Evolutionary conservation across 2,113 vertebrate species (phyloP).

Genomic region (Montifringilla adamsi): DNA sequence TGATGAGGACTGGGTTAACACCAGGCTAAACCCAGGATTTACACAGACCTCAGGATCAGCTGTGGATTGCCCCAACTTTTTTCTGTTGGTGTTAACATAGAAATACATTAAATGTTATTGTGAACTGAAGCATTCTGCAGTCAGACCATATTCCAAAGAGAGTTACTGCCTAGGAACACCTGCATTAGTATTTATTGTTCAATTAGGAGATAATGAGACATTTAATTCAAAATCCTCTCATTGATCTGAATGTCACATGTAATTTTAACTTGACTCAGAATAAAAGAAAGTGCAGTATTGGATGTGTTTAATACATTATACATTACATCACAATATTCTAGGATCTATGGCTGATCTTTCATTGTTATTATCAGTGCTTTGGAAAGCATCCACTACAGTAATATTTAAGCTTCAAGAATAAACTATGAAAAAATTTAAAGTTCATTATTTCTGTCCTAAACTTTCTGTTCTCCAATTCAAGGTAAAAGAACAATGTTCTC

Average conservation of each 20-base stretch:
- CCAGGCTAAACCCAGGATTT: neutral
- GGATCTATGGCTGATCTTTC: neutral
- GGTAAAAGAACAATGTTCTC: neutral
- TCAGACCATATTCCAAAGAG: conserved; percentile 39
- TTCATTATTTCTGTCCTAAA: neutral
- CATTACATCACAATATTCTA: neutral
- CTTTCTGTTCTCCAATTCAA: neutral
- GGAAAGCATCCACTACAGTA: neutral
- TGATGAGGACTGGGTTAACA: neutral
- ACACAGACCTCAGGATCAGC: neutral
- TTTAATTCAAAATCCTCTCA: conserved; percentile 46
- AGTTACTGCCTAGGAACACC: neutral
- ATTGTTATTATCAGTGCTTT: neutral
- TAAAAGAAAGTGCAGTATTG: neutral
- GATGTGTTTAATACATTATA: neutral
- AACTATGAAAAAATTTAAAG: neutral
- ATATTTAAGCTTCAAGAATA: neutral
- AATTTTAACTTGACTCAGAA: conserved; percentile 2
- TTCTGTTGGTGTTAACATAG: neutral
- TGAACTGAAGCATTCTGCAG: conserved; percentile 42
- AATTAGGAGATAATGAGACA: conserved; percentile 18
- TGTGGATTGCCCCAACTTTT: neutral
- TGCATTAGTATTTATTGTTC: conserved; percentile 45
- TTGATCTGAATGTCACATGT: conserved; percentile 44
- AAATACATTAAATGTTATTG: conserved; percentile 15